Percentiles rank a stretch among this genome's conserved stretches.
Conservation (phyloP, 2,113 vertebrate genomes). For the Colistium nudipinnis region DNA sequence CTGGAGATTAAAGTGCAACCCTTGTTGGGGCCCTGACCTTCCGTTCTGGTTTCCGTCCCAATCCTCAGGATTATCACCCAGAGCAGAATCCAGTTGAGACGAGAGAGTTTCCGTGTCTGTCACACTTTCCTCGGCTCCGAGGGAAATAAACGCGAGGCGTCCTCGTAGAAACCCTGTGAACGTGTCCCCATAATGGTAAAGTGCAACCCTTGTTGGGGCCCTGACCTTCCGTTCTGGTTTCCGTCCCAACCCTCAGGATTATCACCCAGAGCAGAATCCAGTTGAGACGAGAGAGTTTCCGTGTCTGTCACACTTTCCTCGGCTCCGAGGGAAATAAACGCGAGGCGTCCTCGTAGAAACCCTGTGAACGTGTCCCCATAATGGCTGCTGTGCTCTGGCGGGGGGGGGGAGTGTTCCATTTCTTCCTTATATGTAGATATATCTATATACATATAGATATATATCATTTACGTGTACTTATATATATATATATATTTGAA, state of each 20-base stretch:
- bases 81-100: conserved; percentile 80
- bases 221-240: conserved; percentile 72
- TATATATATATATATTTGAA: too few relatives aligned
- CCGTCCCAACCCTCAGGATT: conserved; percentile 86
- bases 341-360: conserved; percentile 2
- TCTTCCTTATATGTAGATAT: not conserved
- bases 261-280: conserved; percentile 81
- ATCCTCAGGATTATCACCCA: conserved; percentile 84
- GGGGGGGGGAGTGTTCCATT: not conserved
- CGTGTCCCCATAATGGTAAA: conserved; percentile 36
- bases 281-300: conserved; percentile 71
- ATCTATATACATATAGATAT: too few relatives aligned
- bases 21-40: conserved; percentile 72
- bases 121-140: conserved; percentile 25
- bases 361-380: not conserved
- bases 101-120: conserved; percentile 59
- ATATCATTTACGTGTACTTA: too few relatives aligned
- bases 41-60: conserved; percentile 79
- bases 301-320: conserved; percentile 12
- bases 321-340: conserved; percentile 7
- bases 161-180: not conserved
- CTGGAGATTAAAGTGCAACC: conserved; percentile 67
- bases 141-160: conserved; percentile 10
- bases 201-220: conserved; percentile 66
- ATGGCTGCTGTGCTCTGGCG: not conserved